Evolutionary conservation across 2,113 vertebrate species (phyloP).

Genomic region (Nyctereutes procyonoides): DNA sequence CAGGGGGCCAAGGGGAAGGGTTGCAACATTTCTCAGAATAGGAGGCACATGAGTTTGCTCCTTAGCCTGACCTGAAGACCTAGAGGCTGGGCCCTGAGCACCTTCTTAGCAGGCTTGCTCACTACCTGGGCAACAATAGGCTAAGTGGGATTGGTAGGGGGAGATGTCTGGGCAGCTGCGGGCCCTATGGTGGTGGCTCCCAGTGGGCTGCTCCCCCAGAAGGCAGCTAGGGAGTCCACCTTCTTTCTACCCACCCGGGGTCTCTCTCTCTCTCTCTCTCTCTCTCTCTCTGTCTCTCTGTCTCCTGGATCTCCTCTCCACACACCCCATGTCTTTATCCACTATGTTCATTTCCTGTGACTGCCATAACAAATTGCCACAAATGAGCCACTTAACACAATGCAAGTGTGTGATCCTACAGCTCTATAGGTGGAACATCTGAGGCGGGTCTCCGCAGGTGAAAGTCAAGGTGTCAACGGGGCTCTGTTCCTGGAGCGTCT

Average conservation of each 20-base stretch:
- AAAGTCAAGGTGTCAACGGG: neutral
- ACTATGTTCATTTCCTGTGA: neutral
- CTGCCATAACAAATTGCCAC: neutral
- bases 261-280: no score
- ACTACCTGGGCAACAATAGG: neutral
- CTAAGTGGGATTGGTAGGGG: fast-evolving
- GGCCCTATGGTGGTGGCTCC: neutral
- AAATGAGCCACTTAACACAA: neutral
- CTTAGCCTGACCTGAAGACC: neutral
- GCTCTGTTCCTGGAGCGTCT: neutral
- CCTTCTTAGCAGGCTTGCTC: neutral
- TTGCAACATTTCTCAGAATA: neutral
- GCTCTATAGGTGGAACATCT: neutral
- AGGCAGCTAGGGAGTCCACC: neutral
- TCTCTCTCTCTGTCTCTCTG: neutral
- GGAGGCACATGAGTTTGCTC: neutral
- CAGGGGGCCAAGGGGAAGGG: neutral
- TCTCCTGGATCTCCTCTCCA: neutral
- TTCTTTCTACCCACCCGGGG: neutral
- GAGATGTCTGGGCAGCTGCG: neutral
- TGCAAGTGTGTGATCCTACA: neutral
- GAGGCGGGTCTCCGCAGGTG: neutral
- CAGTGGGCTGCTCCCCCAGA: neutral
- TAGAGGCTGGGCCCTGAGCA: neutral
- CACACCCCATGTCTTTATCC: neutral